These are phyloP conservation scores for Pantelozetes paolii DNA, from an alignment of 2,888 invertebrate species.

Conservation along the genomic window DNA sequence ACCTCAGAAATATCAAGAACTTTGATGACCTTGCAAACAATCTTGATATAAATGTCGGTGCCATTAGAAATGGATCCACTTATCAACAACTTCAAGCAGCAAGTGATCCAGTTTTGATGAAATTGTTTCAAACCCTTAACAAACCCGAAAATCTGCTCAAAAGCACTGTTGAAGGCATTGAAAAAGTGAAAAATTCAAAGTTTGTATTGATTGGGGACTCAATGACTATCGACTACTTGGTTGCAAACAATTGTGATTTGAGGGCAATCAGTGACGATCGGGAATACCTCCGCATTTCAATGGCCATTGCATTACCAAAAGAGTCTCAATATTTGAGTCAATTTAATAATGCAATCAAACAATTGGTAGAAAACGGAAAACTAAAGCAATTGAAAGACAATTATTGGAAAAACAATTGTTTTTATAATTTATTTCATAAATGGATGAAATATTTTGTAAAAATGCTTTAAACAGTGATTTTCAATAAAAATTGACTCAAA, in stretches of 20 bases:
- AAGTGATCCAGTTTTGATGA: too few species aligned
- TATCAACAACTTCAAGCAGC: background rate
- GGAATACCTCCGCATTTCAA: too few species aligned
- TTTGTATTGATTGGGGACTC: too few species aligned
- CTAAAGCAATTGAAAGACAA: background rate
- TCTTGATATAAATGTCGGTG: background rate
- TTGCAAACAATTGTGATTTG: background rate
- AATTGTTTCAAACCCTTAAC: too few species aligned
- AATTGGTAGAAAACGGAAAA: background rate
- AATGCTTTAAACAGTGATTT: too few species aligned
- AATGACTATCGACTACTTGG: background rate
- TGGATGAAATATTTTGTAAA: too few species aligned
- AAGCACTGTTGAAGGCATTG: too few species aligned
- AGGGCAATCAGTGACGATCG: background rate
- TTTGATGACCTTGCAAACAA: background rate
- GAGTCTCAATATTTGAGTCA: conserved; percentile 3
- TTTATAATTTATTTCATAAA: too few species aligned
- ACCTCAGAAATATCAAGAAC: background rate
- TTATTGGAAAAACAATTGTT: too few species aligned
- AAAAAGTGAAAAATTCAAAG: too few species aligned
- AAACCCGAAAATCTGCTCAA: too few species aligned
- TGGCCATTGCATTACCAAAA: background rate
- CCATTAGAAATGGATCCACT: background rate
- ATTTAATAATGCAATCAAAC: conserved; percentile 12
- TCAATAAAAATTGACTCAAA: too few species aligned